Evolutionary conservation across 2,113 vertebrate species (phyloP).

Genomic region (Equus przewalskii): DNA sequence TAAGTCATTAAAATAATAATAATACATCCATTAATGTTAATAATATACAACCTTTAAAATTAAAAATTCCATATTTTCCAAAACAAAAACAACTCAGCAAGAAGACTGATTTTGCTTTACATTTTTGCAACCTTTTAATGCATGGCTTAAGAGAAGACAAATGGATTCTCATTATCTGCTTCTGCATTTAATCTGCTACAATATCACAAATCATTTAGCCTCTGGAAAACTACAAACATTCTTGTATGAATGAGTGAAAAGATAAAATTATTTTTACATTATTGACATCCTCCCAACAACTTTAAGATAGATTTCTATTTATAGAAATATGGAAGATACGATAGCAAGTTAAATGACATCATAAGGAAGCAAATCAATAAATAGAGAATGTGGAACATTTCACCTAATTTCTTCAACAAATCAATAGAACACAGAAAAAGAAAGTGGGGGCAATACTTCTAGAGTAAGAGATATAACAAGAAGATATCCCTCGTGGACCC

Average conservation of each 20-base stretch:
- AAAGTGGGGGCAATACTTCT: neutral
- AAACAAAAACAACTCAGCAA: neutral
- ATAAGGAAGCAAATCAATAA: neutral
- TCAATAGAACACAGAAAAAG: neutral
- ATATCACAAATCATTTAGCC: neutral
- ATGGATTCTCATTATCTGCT: neutral
- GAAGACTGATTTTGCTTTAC: neutral
- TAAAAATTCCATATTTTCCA: neutral
- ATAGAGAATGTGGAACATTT: neutral
- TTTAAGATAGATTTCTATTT: neutral
- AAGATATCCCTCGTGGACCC: neutral
- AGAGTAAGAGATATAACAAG: neutral
- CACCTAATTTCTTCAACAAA: neutral
- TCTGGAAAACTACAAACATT: neutral
- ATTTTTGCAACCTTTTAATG: neutral
- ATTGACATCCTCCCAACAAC: neutral
- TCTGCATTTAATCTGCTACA: neutral
- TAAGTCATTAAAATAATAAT: neutral
- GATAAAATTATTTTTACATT: constrained; percentile 6
- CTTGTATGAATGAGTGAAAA: neutral
- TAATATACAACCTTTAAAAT: constrained; percentile 10
- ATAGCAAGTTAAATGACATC: neutral
- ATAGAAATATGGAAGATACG: neutral
- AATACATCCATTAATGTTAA: neutral
- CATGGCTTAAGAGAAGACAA: neutral